Evolutionary conservation across 2,888 invertebrate genomes (phyloP).

Genomic region (Macrosiphum euphorbiae): DNA sequence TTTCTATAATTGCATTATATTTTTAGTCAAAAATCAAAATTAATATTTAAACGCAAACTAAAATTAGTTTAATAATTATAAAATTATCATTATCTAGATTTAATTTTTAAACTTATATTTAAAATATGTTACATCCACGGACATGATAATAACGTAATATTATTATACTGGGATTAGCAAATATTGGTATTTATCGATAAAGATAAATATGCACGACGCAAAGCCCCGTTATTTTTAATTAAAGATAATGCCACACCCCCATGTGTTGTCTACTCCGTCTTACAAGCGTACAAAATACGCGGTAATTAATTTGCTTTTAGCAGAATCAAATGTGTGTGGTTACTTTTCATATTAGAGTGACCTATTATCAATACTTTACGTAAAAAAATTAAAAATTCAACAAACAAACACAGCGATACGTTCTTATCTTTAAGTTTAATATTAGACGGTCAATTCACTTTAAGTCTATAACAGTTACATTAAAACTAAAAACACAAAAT

Average conservation of each 20-base stretch:
- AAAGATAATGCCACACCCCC: neutral
- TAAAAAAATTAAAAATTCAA: neutral
- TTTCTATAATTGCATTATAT: neutral
- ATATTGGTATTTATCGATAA: neutral
- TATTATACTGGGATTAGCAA: neutral
- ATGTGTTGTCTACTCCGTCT: neutral
- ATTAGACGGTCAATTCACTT: neutral
- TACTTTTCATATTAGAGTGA: neutral
- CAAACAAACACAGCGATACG: neutral
- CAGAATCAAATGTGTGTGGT: neutral
- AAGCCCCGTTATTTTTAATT: slow-evolving; percentile 1
- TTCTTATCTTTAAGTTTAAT: neutral
- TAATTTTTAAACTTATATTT: neutral
- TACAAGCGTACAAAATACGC: neutral
- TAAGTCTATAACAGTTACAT: neutral
- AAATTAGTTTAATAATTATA: neutral
- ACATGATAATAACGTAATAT: neutral
- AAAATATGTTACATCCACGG: neutral
- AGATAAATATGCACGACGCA: neutral
- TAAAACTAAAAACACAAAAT: no score
- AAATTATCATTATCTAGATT: neutral
- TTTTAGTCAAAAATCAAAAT: neutral
- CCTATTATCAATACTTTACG: neutral
- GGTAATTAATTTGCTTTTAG: neutral
- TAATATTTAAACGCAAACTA: neutral